Conservation (phyloP, 2,888 invertebrate genomes). For the Cenopis cana region DNA sequence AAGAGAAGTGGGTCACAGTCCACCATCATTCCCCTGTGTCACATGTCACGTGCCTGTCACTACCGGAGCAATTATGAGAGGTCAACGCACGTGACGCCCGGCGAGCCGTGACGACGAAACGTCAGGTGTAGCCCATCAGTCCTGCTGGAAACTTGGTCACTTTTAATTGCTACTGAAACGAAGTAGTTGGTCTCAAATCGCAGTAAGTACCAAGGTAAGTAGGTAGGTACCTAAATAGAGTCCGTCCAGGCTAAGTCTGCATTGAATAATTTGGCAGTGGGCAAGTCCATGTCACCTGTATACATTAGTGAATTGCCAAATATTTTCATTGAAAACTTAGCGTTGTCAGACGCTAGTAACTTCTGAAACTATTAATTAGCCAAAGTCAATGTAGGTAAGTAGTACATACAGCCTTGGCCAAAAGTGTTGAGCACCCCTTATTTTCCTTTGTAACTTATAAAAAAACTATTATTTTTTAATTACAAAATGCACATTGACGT, state of each 20-base stretch:
- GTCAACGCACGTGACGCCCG: slow-evolving; percentile 64
- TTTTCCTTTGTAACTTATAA: no score
- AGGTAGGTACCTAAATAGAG: no score
- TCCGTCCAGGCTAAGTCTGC: no score
- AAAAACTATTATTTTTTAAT: no score
- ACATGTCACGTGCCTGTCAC: slow-evolving; percentile 63
- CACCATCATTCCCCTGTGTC: slow-evolving; percentile 35
- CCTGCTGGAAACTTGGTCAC: slow-evolving; percentile 35
- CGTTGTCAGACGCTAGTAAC: background rate
- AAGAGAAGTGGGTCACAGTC: slow-evolving; percentile 38
- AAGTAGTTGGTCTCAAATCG: background rate
- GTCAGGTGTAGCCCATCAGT: slow-evolving; percentile 51
- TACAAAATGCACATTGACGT: no score
- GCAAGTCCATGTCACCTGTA: no score
- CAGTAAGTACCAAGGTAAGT: no score
- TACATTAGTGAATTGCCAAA: no score
- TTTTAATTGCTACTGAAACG: slow-evolving; percentile 2
- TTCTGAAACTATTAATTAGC: background rate
- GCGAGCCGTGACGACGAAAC: slow-evolving; percentile 65
- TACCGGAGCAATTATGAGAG: slow-evolving; percentile 73
- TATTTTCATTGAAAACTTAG: no score
- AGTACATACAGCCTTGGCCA: no score
- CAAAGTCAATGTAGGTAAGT: background rate
- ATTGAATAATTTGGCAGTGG: no score
- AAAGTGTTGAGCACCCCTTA: no score